phyloP scores from a whole-genome alignment of 2,888 invertebrate genomes.

The Eilema sororculum region DNA sequence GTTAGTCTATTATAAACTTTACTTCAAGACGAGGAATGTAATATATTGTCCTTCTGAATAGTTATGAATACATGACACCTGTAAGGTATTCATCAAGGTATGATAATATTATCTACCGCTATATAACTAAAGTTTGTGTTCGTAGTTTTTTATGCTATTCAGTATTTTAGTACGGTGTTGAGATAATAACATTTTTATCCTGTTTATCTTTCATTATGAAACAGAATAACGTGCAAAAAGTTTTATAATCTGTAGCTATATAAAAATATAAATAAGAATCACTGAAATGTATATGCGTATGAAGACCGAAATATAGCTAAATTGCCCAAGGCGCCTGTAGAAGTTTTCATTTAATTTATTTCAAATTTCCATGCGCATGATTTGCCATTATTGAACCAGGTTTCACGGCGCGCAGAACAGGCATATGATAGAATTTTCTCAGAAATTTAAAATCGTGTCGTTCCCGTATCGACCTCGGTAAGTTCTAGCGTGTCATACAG shows the following conservation, averaged over 20 bases:
- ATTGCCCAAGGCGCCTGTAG: not conserved
- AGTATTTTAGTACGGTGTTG: not conserved
- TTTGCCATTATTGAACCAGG: too few relatives aligned
- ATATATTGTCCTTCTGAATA: too few relatives aligned
- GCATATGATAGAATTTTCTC: not conserved
- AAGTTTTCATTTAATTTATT: too few relatives aligned
- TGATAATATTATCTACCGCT: not conserved
- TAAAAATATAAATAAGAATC: too few relatives aligned
- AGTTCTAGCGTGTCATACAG: conserved; percentile 34
- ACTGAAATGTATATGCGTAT: too few relatives aligned
- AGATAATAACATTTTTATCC: not conserved
- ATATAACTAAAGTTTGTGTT: not conserved
- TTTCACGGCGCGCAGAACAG: too few relatives aligned
- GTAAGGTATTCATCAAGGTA: not conserved
- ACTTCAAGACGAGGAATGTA: too few relatives aligned
- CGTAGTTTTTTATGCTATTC: not conserved
- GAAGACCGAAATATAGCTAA: not conserved
- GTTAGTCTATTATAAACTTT: too few relatives aligned
- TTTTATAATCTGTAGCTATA: too few relatives aligned
- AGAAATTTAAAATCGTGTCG: conserved; percentile 16
- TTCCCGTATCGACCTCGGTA: conserved; percentile 18
- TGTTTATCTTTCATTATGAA: not conserved
- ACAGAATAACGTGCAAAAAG: not conserved
- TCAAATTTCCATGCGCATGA: too few relatives aligned
- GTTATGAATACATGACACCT: not conserved